Evolutionary conservation across 1,140 invertebrate genomes (phyloP), one percentile per base, ranked within the genome.

Genomic region (Caerostris darwini): DNA sequence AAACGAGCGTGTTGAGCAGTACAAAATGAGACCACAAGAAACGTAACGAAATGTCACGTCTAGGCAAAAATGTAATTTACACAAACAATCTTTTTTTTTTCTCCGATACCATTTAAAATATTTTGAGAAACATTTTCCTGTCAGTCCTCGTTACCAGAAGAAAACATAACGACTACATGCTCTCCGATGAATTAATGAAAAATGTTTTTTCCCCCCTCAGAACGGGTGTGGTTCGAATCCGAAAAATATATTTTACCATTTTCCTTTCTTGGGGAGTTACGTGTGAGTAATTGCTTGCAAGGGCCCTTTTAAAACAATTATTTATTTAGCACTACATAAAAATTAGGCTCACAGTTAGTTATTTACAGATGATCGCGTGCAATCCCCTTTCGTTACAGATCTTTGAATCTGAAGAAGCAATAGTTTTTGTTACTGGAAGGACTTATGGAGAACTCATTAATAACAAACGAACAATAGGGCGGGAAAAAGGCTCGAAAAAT

Each of bases 301-400:
- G 17, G 34, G 61, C 14, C 82, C 64, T 87, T 93, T 87, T 34
- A 50, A 93, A 87, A 87, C 83, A 87, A 92, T 92, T 92, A 90
- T 91, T 91, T 91, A 93, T 93, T 93, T 93, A 69, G 57, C 59
- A 59, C 91, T 86, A 71, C 91, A 93, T 86, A 93, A 93, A 93
- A 93, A 93, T 93, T 67, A 64, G 56, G 54, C 59, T 17, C 19
- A 5, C 34, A 61, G 77, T 64, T 83, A 91, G 90, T 86, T 93
- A 87, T 93, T 87, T 87, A 71, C 82, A 61, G 90, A 50, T 91
- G 54, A 91, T 82, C n/a, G 77, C 90, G 10, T 58, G 71, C 77
- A 90, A n/a, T 59, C 53, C n/a, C 53, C 54, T 77, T 90, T 57
- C 56, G 17, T 8, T 8, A 58, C 61, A 90, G 58, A 90, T 50